Evolutionary conservation across 2,888 invertebrate genomes (phyloP).

Genomic region (Drosophila mettleri): DNA sequence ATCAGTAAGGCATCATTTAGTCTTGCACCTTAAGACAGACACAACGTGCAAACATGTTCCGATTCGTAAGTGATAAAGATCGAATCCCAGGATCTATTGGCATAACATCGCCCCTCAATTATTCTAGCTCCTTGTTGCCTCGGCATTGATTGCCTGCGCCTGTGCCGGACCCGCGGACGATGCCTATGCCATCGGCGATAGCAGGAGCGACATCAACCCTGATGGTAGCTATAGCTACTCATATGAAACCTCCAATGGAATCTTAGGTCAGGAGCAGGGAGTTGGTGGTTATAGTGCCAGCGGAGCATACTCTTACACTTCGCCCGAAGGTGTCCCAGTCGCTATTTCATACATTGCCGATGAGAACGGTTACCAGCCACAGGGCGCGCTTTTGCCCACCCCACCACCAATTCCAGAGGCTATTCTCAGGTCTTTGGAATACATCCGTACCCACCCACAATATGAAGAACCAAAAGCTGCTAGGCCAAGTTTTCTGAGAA

Average conservation of each 20-base stretch:
- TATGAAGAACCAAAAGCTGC: conserved; percentile 47
- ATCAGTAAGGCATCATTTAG: conserved; percentile 57
- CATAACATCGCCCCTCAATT: not conserved
- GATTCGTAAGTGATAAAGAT: conserved; percentile 62
- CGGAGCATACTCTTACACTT: conserved; percentile 69
- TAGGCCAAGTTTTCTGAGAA: not conserved
- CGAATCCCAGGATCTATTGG: not conserved
- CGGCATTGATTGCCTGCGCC: conserved; percentile 61
- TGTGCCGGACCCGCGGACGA: conserved; percentile 46
- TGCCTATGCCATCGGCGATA: conserved; percentile 48
- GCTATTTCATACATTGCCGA: conserved; percentile 75
- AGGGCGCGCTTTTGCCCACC: conserved; percentile 76
- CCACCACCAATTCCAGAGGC: conserved; percentile 81
- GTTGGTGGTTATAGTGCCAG: conserved; percentile 85
- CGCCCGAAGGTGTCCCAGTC: conserved; percentile 79
- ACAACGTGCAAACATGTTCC: conserved; percentile 62
- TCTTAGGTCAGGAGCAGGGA: conserved; percentile 86
- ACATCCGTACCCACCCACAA: conserved; percentile 81
- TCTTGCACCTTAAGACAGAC: conserved; percentile 47
- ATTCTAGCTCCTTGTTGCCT: conserved; percentile 61
- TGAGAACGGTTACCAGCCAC: conserved; percentile 81
- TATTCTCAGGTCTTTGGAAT: conserved; percentile 76
- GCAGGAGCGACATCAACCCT: conserved; percentile 54
- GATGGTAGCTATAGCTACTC: conserved; percentile 85
- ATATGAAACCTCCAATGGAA: conserved; percentile 87